A percentile compares a stretch with the other conserved stretches of the same genome.
These are phyloP conservation scores for Rhagonycha fulva DNA, from an alignment of 2,888 invertebrate genomes.

Conservation along the genomic window DNA sequence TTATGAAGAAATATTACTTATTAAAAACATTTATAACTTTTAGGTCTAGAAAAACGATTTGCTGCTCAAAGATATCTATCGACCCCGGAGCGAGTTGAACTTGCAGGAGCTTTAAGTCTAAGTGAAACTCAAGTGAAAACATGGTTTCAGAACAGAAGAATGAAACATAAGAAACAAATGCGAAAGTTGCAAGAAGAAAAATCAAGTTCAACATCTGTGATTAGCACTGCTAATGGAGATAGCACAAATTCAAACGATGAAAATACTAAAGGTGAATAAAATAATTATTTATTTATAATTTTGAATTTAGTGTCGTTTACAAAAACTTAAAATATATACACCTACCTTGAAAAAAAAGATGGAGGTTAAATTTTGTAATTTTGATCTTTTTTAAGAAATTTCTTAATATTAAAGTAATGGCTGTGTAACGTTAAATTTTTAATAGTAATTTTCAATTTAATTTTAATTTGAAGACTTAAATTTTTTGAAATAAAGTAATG, in stretches of 20 bases:
- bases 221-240: neutral
- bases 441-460: neutral
- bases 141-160: conserved; percentile 96
- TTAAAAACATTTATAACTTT: neutral
- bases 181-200: conserved; percentile 67
- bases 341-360: neutral
- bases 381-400: neutral
- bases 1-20: too few relatives aligned
- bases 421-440: too few relatives aligned
- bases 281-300: neutral
- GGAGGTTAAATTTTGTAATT: neutral
- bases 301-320: too few relatives aligned
- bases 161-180: conserved; percentile 95
- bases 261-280: conserved; percentile 12
- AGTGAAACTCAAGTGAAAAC: conserved; percentile 96
- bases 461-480: neutral
- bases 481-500: neutral
- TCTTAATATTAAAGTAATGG: too few relatives aligned
- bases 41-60: conserved; percentile 91
- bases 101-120: conserved; percentile 88
- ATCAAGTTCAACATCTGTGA: conserved; percentile 3
- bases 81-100: conserved; percentile 93
- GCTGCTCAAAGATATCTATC: conserved; percentile 94
- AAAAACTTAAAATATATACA: too few relatives aligned
- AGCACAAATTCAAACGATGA: conserved; percentile 5